Conservation (phyloP, 1,140 invertebrate species). For the Brachionus asplanchnoidis region DNA sequence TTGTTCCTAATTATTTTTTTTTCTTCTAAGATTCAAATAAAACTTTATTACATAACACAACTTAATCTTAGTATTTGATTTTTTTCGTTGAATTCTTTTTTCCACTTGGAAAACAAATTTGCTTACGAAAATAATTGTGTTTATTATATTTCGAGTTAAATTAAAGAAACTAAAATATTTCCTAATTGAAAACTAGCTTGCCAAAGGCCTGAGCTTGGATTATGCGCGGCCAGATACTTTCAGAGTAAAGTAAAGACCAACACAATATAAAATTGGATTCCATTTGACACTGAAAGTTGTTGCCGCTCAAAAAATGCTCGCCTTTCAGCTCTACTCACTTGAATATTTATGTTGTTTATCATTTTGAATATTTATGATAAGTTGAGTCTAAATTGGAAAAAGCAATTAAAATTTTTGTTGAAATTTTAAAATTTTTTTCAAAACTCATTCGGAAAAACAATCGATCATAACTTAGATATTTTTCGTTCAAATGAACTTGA, state of each 20-base stretch:
- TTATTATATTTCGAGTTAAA: neutral
- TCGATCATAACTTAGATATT: neutral
- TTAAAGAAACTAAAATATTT: slow-evolving; percentile 17
- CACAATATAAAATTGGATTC: neutral
- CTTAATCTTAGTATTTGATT: slow-evolving; percentile 10
- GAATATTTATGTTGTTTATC: neutral
- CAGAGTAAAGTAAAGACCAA: neutral
- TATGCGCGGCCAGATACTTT: neutral
- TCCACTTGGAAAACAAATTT: slow-evolving; percentile 11
- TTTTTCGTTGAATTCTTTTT: neutral
- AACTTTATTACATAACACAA: neutral
- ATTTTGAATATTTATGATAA: neutral
- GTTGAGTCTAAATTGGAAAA: neutral
- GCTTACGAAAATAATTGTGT: neutral
- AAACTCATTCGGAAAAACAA: neutral
- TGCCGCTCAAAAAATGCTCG: neutral
- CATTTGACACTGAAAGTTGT: neutral
- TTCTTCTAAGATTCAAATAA: neutral
- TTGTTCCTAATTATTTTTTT: neutral
- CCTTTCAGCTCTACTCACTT: neutral
- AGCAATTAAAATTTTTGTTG: neutral
- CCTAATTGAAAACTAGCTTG: neutral
- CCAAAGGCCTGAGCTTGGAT: neutral
- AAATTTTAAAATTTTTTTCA: neutral
- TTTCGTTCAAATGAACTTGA: neutral